Base-by-base conservation (phyloP, 1,140 invertebrate genomes). In the Drosophila mojavensis region DNA sequence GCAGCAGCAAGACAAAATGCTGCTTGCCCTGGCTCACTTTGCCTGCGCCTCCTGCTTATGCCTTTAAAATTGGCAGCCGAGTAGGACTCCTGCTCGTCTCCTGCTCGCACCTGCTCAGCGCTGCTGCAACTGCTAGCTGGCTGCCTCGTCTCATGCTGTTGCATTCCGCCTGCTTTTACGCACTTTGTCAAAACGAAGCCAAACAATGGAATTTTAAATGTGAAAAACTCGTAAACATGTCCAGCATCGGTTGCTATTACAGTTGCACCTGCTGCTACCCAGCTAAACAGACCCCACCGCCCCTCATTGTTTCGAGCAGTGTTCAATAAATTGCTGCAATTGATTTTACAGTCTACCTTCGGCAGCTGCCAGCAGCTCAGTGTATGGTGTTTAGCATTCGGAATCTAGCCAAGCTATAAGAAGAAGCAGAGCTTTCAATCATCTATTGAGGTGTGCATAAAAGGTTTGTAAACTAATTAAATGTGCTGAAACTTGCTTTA, bases 171-270 rank as follows among this genome's bases (percentile, higher is more conserved):
- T 30, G 1, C 59, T 17, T 62, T 67, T 41, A 78, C 74, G 68
- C 81, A 74, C 67, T 78, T 83, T 53, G 47, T 28, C 61, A 68
- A 51, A 81, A 65, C 68, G 53, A 70, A 43, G 33, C 48, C 24
- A 72, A 78, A 84, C 84, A 88, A 88, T 89, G 67, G 84, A 88
- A 88, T 88, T 84, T 88, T 84, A 81, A 77, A 88, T 89, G 84
- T 81, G 70, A 78, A 74, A 89, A 75, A 61, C 84, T 83, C 68
- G 77, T 80, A 56, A 70, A 81, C 65, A 39, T 70, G 63, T 78
- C 58, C 77, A 58, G 51, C 48, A 53, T 13, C 45, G 50, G 67
- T 45, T 15, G 60, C 65, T 60, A 56, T 13, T 33, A 26, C 43
- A 28, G 33, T 20, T 1, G 28, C 28, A 7, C 7, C 28, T 20